Base-by-base conservation (phyloP, 1,140 invertebrate genomes). In the Saccostrea glomerata region DNA sequence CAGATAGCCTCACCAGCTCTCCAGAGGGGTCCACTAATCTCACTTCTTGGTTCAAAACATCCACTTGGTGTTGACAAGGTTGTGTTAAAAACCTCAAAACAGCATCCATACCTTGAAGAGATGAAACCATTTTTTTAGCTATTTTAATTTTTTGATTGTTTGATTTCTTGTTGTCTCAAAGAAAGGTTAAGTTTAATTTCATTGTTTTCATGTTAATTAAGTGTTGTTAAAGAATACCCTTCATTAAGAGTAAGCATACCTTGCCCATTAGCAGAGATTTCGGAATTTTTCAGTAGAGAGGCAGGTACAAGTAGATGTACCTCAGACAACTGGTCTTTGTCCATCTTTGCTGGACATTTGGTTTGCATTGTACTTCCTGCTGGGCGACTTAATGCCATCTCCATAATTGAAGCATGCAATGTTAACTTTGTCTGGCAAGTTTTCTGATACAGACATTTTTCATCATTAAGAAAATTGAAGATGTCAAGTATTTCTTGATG, bases 401-500 rank as follows among this genome's bases (percentile, higher is more conserved):
- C 15, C 15, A 12, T 15, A 30, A 77, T 77, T 30, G 23, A 23
- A 36, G 70, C 23, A 77, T 77, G 70, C 15, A 77, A 77, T 1
- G 5, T 30, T 15, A 36, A 77, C 25, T 9, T 36, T 30, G 70
- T 77, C 25, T 77, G 70, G 11, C 23, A 30, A 77, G 70, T 77
- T 77, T 77, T 77, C 25, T 36, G 23, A 36, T 25, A 36, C 12
- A 77, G 25, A 36, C 70, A 36, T 77, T 77, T 77, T 36, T 77
- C 70, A 36, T 77, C 70, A 77, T 30, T 15, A 17, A 77, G 70
- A 30, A 77, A 77, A 77, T 77, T 7, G 11, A 77, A 15, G 70
- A 77, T 77, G 30, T 77, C 70, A 77, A 77, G 23, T 30, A 36
- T 77, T 36, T 77, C 30, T 36, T 77, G 70, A 77, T 77, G 25